Base-by-base conservation (phyloP, 2,113 vertebrate species). In the Myotis brandtii region DNA sequence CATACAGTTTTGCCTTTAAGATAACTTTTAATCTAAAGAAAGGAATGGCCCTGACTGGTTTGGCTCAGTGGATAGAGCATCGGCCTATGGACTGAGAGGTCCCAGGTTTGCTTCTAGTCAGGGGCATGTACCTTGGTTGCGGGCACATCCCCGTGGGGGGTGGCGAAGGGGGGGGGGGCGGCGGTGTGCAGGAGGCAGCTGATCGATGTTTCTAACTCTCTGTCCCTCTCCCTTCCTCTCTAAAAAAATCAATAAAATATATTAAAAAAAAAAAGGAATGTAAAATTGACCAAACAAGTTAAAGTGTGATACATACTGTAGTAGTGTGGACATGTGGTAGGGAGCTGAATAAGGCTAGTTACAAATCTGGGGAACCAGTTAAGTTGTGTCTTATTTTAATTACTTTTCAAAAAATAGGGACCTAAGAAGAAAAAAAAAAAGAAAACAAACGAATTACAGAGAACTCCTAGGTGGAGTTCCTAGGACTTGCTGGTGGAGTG, bases 1-100 rank as follows among this genome's bases (percentile, higher is more conserved):
- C 13, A 43, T 75, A 0, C 79, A 17, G 6, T 69, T 95, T 81
- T 90, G 30, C n/a, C n/a, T 95, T 37, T 87, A 73, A 52, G 72
- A 80, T 80, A 79, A 72, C 18, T 62, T 87, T 96, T 86, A 81
- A 66, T 70, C 34, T 72, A 40, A 64, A 96, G 62, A 64, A 70
- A 89, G 18, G 43, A 77, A 91, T 83, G 82, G 43, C 43, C 43
- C 43, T 43, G 6, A 43, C 43, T 1, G 43, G 43, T 43, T 43
- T 43, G 43, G 43, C 43, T 43, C 43, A 43, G 43, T 43, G 43
- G 43, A 43, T 43, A 43, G 43, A 43, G 43, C 6, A 43, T 43
- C 43, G 43, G 43, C 43, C 43, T 43, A 43, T 6, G 43, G 43
- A 43, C 43, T 43, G 43, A 43, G 43, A 43, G 43, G 43, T 43